Percentiles rank a stretch among this genome's conserved stretches.
phyloP scores from a whole-genome alignment of 2,888 invertebrate species.

The Aquatica leii region DNA sequence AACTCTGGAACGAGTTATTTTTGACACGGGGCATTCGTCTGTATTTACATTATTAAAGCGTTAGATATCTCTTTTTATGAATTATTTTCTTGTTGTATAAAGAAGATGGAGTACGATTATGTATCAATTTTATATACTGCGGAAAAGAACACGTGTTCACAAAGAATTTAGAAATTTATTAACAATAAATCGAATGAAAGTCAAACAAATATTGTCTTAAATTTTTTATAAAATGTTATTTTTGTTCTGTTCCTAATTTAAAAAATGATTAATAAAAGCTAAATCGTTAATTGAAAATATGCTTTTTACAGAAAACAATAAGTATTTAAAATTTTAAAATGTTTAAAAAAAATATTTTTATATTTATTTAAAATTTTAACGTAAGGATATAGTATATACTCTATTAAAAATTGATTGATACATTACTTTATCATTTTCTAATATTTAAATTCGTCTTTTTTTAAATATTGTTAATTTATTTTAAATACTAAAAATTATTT shows the following conservation, averaged over 20 bases:
- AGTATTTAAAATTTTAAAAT: no score
- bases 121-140: constrained; percentile 27
- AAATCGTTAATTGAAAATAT: no score
- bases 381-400: no score
- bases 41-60: constrained; percentile 34
- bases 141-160: constrained; percentile 30
- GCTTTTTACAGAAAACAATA: no score
- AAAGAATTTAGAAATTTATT: constrained; percentile 30
- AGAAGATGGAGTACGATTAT: constrained; percentile 25
- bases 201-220: constrained; percentile 25
- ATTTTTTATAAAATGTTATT: constrained; percentile 17
- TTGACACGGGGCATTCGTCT: constrained; percentile 31
- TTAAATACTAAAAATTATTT: no score
- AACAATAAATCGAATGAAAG: constrained; percentile 28
- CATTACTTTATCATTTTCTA: no score
- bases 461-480: no score
- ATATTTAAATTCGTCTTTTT: no score
- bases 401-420: no score
- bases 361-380: no score
- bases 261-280: no score
- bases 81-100: constrained; percentile 9
- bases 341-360: no score
- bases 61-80: constrained; percentile 21
- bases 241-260: neutral
- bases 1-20: constrained; percentile 30